Evolutionary conservation across 2,888 invertebrate genomes (phyloP).

Genomic region (Oligia strigilis): DNA sequence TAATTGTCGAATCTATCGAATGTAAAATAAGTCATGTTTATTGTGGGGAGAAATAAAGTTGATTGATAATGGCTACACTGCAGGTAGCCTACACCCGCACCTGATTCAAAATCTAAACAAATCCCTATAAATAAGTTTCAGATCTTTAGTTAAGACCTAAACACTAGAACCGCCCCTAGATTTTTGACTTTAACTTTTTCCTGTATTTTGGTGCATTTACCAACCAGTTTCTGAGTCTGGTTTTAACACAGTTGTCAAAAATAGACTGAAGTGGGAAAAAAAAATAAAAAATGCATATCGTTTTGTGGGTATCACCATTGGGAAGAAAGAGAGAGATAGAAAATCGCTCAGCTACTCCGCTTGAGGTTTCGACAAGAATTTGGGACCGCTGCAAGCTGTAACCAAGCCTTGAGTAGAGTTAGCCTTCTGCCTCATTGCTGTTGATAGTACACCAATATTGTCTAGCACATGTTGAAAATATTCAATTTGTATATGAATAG

Average conservation of each 20-base stretch:
- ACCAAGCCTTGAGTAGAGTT: not conserved
- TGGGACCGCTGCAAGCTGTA: not conserved
- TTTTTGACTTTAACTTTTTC: not conserved
- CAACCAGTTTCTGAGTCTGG: too few relatives aligned
- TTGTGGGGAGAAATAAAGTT: too few relatives aligned
- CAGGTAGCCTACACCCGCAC: not conserved
- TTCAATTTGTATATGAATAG: constrained; percentile 40
- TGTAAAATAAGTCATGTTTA: too few relatives aligned
- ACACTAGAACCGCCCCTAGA: not conserved
- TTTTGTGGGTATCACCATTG: too few relatives aligned
- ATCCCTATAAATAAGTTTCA: constrained; percentile 8
- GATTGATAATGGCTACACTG: too few relatives aligned
- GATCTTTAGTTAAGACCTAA: constrained; percentile 34
- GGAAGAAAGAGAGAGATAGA: not conserved
- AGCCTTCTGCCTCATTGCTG: constrained; percentile 8
- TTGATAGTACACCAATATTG: constrained; percentile 1
- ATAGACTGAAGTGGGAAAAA: not conserved
- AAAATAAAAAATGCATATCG: too few relatives aligned
- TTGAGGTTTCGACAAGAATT: not conserved
- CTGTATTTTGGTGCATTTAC: not conserved
- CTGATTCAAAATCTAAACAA: constrained; percentile 1
- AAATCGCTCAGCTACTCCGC: too few relatives aligned
- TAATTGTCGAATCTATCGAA: too few relatives aligned
- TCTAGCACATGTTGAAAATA: constrained; percentile 34
- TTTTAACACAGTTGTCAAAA: not conserved